Percentiles rank a stretch among this genome's conserved stretches.
Evolutionary conservation across 2,888 invertebrate genomes (phyloP).

Genomic region (Rhingia campestris): DNA sequence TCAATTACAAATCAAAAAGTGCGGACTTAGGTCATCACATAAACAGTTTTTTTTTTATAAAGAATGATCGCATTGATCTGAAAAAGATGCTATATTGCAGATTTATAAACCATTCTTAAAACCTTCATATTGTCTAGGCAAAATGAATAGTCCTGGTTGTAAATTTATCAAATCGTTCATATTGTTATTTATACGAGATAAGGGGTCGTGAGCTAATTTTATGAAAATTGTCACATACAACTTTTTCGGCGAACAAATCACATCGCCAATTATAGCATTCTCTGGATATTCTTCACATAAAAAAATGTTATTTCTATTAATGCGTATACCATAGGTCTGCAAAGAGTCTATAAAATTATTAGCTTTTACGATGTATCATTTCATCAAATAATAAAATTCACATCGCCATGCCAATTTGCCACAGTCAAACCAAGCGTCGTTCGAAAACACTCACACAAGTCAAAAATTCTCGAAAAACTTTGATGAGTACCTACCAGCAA

Average conservation of each 20-base stretch:
- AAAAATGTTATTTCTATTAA: slow-evolving; percentile 1
- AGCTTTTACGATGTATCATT: slow-evolving; percentile 56
- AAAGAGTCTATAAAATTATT: slow-evolving; percentile 58
- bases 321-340: slow-evolving; percentile 8
- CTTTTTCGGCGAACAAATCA: slow-evolving; percentile 20
- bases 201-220: too few species aligned
- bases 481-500: slow-evolving; percentile 53
- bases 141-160: too few species aligned
- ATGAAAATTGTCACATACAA: too few species aligned
- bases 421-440: slow-evolving; percentile 15
- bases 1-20: too few species aligned
- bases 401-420: slow-evolving; percentile 33
- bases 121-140: too few species aligned
- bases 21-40: too few species aligned
- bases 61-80: too few species aligned
- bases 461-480: slow-evolving; percentile 51
- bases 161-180: too few species aligned
- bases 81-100: too few species aligned
- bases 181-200: too few species aligned
- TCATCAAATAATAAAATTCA: slow-evolving; percentile 49
- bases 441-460: slow-evolving; percentile 47
- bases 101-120: too few species aligned
- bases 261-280: slow-evolving; percentile 34
- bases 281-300: not conserved
- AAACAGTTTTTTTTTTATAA: too few species aligned